Evolutionary conservation across 2,888 invertebrate species (phyloP), one percentile per base, ranked within the genome.

Genomic region (Rotaria magnacalcarata): DNA sequence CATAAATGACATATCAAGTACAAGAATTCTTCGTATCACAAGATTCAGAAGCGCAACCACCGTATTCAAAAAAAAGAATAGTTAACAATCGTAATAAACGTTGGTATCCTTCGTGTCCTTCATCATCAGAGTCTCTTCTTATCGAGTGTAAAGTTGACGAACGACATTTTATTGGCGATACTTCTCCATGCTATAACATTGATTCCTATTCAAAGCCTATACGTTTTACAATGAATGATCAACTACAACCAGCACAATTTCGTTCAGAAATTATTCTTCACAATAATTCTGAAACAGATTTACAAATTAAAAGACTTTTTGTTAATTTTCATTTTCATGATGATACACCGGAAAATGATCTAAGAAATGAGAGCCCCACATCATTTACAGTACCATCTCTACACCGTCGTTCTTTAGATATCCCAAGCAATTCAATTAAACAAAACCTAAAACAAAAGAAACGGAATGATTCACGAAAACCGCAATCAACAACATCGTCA

Each of bases 191-290:
- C 16, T 5, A 52, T 14, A 67, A n/a, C 3, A 27, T 67, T 14
- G 21, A 67, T 67, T n/a, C 67, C 11, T 67, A 14, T 34, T 27
- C 27, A 11, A 34, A 67, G 27, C 74, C 74, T 16, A 16, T 41
- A 3, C 16, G 21, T 21, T 75, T 21, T 41, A 43, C 21, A 11
- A 43, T 80, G 47, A 43, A 24, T 47, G 43, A 80, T 47, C 80
- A 80, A 80, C 3, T 41, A 11, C 21, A 80, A n/a, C 80, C 80
- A n/a, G 14, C 4, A 43, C 80, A 80, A 47, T 80, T 10, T 80
- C 43, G 47, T 11, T 80, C 80, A n/a, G 19, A 80, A 80, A 47
- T 80, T 47, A n/a, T 80, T 47, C 10, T 80, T 47, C 80, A 80
- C 8, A 80, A 80, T n/a, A 80, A 80, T 80, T 11, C 80, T 14